Percentiles rank a stretch among this genome's conserved stretches.
These are phyloP conservation scores for Acanthiza pusilla DNA, from an alignment of 2,797 vertebrate genomes.

Conservation along the genomic window DNA sequence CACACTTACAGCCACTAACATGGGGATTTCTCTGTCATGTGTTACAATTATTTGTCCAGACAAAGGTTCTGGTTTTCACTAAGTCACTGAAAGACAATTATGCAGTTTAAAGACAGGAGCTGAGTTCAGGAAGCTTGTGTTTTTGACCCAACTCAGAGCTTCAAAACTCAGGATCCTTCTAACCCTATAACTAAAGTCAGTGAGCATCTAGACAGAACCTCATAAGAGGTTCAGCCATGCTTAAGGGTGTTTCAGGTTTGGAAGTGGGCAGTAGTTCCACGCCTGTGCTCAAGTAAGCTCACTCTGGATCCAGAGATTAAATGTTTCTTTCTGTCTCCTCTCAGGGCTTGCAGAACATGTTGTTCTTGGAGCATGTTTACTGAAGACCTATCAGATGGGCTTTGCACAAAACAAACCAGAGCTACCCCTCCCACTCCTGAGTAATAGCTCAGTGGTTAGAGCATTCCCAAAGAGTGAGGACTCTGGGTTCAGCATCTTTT, in stretches of 20 bases:
- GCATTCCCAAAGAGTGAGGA: conserved; percentile 12
- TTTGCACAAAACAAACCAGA: conserved; percentile 43
- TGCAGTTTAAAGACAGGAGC: neutral
- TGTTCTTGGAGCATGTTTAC: conserved; percentile 49
- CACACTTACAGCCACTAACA: neutral
- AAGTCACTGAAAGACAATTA: neutral
- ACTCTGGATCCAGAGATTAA: neutral
- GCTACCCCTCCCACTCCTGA: conserved; percentile 35
- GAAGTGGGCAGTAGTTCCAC: neutral
- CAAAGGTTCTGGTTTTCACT: neutral
- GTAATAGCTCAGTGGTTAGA: conserved; percentile 31
- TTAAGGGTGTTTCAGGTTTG: neutral
- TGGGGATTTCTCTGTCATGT: neutral
- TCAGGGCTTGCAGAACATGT: neutral
- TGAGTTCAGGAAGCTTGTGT: neutral
- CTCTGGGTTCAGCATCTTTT: conserved; percentile 7
- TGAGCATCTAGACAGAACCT: neutral
- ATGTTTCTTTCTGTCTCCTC: neutral
- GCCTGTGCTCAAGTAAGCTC: neutral
- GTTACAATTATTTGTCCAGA: neutral
- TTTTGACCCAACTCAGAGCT: neutral
- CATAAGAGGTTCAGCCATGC: neutral
- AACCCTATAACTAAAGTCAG: neutral
- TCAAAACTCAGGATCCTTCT: neutral
- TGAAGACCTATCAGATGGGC: conserved; percentile 61